These are phyloP conservation scores for Mus pahari DNA, from an alignment of 2,113 vertebrate species.

Conservation along the genomic window DNA sequence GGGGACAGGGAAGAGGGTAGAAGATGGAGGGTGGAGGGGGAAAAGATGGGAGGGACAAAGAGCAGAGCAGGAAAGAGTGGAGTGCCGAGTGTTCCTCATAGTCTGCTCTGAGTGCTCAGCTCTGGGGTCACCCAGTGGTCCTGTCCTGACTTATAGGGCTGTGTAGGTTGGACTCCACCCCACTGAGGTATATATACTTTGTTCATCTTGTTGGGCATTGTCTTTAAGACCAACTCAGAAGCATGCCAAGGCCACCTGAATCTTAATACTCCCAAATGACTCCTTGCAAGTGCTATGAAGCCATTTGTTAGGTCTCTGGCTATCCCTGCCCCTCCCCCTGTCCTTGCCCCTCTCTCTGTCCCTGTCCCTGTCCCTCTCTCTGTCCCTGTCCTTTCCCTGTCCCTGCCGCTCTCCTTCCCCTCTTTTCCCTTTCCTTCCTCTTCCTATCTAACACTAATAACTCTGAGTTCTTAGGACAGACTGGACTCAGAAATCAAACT, in stretches of 20 bases:
- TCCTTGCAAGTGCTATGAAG: background rate
- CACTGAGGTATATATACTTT: background rate
- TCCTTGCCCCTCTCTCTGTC: background rate
- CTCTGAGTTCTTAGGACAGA: conserved; percentile 3
- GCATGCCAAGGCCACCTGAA: background rate
- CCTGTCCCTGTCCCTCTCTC: too few relatives aligned
- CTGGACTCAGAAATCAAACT: background rate
- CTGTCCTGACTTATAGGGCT: background rate
- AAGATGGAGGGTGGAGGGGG: background rate
- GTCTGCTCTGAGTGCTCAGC: background rate
- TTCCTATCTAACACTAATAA: background rate
- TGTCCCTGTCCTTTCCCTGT: too few relatives aligned
- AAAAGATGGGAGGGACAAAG: background rate
- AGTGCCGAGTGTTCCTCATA: too few relatives aligned
- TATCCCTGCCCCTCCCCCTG: background rate
- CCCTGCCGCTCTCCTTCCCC: too few relatives aligned
- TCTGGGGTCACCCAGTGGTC: background rate
- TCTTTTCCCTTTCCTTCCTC: background rate
- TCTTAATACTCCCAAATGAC: background rate
- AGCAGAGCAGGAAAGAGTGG: background rate
- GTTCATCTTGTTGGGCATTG: background rate
- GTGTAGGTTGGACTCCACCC: background rate
- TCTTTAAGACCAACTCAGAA: background rate
- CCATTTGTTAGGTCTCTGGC: background rate
- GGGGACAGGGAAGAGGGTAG: background rate